A percentile compares a stretch with the other conserved stretches of the same genome.
These are phyloP conservation scores for Perca fluviatilis DNA, from an alignment of 2,113 vertebrate genomes.

Conservation along the genomic window DNA sequence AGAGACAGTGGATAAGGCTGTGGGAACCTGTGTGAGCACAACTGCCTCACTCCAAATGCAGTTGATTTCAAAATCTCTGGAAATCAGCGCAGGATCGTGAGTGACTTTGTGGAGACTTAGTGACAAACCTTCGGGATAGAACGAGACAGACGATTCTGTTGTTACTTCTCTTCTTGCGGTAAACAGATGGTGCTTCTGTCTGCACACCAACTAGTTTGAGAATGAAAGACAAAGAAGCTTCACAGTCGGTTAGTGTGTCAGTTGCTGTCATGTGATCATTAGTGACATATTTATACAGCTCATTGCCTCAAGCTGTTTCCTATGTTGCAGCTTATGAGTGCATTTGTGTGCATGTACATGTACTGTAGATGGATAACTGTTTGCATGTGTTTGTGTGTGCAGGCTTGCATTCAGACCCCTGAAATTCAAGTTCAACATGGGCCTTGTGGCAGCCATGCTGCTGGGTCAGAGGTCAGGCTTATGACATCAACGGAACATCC, in stretches of 20 bases:
- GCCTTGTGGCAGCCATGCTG: conserved; percentile 57
- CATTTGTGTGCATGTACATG: background rate
- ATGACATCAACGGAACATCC: conserved; percentile 78
- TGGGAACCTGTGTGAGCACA: conserved; percentile 69
- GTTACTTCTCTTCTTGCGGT: background rate
- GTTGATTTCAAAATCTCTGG: conserved; percentile 30
- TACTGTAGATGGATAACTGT: background rate
- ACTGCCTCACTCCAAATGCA: conserved; percentile 28
- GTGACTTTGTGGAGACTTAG: background rate
- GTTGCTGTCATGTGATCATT: conserved; percentile 22
- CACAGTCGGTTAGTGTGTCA: conserved; percentile 17
- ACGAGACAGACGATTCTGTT: background rate
- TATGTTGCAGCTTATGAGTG: background rate
- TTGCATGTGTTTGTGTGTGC: background rate
- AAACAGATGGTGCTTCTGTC: background rate
- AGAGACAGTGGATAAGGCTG: conserved; percentile 81
- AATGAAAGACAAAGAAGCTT: background rate
- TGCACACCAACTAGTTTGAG: background rate
- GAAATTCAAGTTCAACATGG: conserved; percentile 73
- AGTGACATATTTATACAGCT: background rate
- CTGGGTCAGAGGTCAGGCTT: conserved; percentile 79
- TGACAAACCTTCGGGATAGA: background rate
- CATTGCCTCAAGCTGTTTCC: conserved; percentile 5
- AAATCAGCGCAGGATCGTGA: background rate
- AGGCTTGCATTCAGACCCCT: background rate